A percentile compares a stretch with the other conserved stretches of the same genome.
phyloP scores from a whole-genome alignment of 1,140 invertebrate genomes.

The Panulirus ornatus region DNA sequence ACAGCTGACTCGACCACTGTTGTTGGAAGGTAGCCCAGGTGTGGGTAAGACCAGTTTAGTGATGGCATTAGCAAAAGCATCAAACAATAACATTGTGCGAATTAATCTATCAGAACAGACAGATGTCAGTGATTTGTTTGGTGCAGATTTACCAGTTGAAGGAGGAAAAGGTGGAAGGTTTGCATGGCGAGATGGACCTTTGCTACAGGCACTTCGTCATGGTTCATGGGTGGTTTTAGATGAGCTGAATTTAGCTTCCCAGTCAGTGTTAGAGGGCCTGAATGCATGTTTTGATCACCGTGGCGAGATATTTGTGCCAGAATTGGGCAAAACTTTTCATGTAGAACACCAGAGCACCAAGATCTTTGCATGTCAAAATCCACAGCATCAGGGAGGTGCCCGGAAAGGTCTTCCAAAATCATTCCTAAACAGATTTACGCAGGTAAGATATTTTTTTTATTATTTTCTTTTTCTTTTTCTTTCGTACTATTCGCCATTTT shows the following conservation, averaged over 20 bases:
- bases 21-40: conserved; percentile 98
- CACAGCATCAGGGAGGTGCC: conserved; percentile 95
- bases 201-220: conserved; percentile 93
- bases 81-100: conserved; percentile 89
- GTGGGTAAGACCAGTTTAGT: conserved; percentile 98
- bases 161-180: conserved; percentile 90
- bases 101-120: conserved; percentile 99
- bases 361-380: conserved; percentile 99
- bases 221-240: conserved; percentile 98
- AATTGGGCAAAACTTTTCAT: conserved; percentile 92
- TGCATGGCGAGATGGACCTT: conserved; percentile 96
- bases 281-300: conserved; percentile 99
- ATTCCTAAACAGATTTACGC: conserved; percentile 98
- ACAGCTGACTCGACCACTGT: conserved; percentile 92
- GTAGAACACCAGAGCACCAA: conserved; percentile 85
- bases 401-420: conserved; percentile 96
- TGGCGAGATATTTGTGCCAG: conserved; percentile 96
- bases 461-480: no score
- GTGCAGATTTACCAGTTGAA: conserved; percentile 97
- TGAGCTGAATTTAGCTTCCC: conserved; percentile 98
- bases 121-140: conserved; percentile 98
- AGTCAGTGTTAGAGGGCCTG: conserved; percentile 97
- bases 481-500: no score
- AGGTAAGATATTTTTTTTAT: conserved; percentile 78
- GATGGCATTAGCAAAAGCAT: conserved; percentile 91